These are phyloP conservation scores for Sitobion miscanthi DNA, from an alignment of 1,140 invertebrate species.

Conservation along the genomic window DNA sequence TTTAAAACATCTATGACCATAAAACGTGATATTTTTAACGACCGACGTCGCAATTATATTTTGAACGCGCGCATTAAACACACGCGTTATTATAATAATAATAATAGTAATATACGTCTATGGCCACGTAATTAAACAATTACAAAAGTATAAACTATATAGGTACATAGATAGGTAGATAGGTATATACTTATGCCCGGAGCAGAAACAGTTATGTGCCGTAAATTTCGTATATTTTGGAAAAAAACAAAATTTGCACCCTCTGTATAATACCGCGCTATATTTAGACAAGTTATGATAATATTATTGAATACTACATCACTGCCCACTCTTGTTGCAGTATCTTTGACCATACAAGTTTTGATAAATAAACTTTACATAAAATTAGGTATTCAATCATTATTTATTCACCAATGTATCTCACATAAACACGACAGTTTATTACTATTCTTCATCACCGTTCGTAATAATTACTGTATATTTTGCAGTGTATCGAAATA, in stretches of 20 bases:
- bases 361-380: background rate
- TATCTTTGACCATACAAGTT: background rate
- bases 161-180: too few species aligned
- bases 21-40: slow-evolving; percentile 20
- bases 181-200: background rate
- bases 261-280: too few species aligned
- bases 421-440: too few species aligned
- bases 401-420: too few species aligned
- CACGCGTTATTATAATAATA: background rate
- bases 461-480: too few species aligned
- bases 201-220: background rate
- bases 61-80: too few species aligned
- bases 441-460: too few species aligned
- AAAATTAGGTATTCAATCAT: too few species aligned
- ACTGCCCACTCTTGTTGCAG: background rate
- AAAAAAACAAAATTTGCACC: too few species aligned
- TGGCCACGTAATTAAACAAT: background rate
- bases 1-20: background rate
- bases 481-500: too few species aligned
- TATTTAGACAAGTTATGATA: background rate
- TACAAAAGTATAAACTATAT: background rate
- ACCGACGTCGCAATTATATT: background rate
- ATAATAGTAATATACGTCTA: background rate
- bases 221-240: too few species aligned
- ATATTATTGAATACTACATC: background rate